Evolutionary conservation across 2,888 invertebrate species (phyloP).

Genomic region (Clepsis dumicolana): DNA sequence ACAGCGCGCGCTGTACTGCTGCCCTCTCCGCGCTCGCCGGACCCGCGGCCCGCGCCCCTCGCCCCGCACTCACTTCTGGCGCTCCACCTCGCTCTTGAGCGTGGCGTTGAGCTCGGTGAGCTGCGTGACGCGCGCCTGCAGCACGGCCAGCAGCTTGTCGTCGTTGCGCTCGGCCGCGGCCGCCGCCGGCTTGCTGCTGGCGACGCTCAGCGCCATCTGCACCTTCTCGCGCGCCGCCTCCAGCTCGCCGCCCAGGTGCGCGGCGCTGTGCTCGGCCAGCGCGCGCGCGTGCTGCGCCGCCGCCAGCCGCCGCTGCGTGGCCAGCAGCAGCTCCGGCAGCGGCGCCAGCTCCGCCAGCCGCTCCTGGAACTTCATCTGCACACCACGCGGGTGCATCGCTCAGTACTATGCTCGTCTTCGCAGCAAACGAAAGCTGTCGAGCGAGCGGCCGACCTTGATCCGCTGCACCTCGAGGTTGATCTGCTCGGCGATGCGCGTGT

Average conservation of each 20-base stretch:
- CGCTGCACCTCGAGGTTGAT: constrained; percentile 90
- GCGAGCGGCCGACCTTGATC: constrained; percentile 88
- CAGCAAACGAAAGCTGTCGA: too few relatives aligned
- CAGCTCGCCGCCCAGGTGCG: constrained; percentile 10
- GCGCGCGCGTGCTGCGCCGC: constrained; percentile 89
- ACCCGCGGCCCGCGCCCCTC: too few relatives aligned
- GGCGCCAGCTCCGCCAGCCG: constrained; percentile 90
- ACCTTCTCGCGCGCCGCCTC: not conserved
- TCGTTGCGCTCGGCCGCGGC: constrained; percentile 67
- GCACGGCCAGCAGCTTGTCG: constrained; percentile 75
- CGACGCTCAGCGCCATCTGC: constrained; percentile 82
- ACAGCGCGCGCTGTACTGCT: constrained; percentile 36
- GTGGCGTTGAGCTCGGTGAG: constrained; percentile 79
- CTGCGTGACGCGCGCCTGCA: constrained; percentile 79
- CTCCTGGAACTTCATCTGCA: constrained; percentile 89
- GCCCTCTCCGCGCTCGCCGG: too few relatives aligned
- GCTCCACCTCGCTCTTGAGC: constrained; percentile 77
- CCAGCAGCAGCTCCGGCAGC: constrained; percentile 89
- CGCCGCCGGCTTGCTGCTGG: constrained; percentile 80
- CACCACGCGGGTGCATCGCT: too few relatives aligned
- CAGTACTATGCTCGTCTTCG: too few relatives aligned
- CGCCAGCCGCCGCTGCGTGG: constrained; percentile 88
- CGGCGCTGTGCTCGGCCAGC: too few relatives aligned
- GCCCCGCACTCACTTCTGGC: constrained; percentile 70
- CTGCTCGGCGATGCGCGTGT: constrained; percentile 89